phyloP scores from a whole-genome alignment of 2,888 invertebrate genomes.

The Metacarcinus magister region DNA sequence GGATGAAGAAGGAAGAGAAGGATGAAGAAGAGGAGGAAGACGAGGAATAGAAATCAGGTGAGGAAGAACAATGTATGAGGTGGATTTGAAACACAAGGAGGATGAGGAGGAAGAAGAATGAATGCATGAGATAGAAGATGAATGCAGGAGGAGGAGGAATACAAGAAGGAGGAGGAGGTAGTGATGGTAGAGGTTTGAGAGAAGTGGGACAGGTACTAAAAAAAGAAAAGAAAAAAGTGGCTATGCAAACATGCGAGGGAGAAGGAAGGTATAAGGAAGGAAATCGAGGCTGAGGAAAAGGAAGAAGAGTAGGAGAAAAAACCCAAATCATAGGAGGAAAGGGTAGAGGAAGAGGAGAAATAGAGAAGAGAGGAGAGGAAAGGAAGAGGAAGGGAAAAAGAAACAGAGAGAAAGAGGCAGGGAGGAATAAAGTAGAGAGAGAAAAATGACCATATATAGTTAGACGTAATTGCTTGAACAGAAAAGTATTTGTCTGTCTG shows the following conservation, averaged over 20 bases:
- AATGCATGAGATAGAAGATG: neutral
- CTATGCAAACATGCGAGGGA: neutral
- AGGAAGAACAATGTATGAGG: neutral
- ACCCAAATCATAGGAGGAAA: neutral
- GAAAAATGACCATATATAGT: neutral
- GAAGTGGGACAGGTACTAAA: neutral
- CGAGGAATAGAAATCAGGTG: neutral
- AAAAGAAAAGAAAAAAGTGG: neutral
- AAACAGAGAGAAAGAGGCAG: neutral
- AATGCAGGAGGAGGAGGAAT: neutral
- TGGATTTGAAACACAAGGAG: neutral
- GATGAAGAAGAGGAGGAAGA: no score
- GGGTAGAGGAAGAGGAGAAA: neutral
- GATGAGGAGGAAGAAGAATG: neutral
- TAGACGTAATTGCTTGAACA: neutral
- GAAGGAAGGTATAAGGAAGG: neutral
- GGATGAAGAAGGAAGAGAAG: neutral
- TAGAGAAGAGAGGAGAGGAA: neutral
- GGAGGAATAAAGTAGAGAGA: neutral
- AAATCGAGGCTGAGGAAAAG: neutral
- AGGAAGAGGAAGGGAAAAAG: neutral
- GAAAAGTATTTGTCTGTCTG: neutral
- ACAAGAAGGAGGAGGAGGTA: neutral
- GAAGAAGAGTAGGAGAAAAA: neutral
- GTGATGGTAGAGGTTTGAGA: neutral